phyloP scores from a whole-genome alignment of 2,797 vertebrate species.

The Tinamus major region DNA sequence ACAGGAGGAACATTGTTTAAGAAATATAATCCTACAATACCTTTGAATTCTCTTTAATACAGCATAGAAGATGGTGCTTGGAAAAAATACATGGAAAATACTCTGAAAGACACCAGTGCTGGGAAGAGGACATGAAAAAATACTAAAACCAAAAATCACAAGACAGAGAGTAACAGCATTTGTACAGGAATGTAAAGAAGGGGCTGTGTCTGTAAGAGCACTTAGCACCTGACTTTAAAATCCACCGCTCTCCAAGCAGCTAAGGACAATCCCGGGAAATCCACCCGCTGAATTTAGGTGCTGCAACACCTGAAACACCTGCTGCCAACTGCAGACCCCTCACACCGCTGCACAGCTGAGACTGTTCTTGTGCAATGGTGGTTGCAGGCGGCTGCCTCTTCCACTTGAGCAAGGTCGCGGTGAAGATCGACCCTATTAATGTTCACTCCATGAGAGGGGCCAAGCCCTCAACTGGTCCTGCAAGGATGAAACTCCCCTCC shows the following conservation, averaged over 20 bases:
- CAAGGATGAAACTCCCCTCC: background rate
- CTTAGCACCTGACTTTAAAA: background rate
- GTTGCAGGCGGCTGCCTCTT: accelerated
- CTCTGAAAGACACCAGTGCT: background rate
- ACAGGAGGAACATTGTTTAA: background rate
- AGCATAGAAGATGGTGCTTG: background rate
- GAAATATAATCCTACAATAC: background rate
- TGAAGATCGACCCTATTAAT: background rate
- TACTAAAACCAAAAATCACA: background rate
- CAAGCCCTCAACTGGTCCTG: background rate
- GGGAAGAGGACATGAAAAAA: background rate
- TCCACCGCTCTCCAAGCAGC: accelerated
- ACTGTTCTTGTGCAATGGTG: background rate
- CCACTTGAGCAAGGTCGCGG: accelerated
- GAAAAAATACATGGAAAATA: background rate
- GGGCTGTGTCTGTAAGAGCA: background rate
- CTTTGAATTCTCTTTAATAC: background rate
- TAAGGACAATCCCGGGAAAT: accelerated
- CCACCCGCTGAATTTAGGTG: background rate
- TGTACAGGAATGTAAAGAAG: background rate
- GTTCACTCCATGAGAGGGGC: background rate
- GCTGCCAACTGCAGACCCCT: accelerated
- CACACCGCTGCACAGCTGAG: background rate
- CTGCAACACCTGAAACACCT: background rate
- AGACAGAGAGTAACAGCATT: background rate